Percentiles rank a stretch among this genome's conserved stretches.
These are phyloP conservation scores for Epinephelus lanceolatus DNA, from an alignment of 2,113 vertebrate genomes.

Conservation along the genomic window DNA sequence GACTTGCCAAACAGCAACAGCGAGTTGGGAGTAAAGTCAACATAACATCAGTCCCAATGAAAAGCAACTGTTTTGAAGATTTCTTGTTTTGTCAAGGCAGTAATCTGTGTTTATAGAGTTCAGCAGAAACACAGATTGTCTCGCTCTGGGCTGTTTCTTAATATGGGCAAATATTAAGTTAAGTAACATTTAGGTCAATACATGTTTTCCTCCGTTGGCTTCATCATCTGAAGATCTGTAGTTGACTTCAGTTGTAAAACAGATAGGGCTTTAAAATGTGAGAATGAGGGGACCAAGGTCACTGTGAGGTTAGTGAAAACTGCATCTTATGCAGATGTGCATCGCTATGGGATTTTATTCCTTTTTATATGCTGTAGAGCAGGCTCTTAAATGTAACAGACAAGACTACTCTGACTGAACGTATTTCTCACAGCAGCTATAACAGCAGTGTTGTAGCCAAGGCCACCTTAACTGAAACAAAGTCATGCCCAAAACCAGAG, in stretches of 20 bases:
- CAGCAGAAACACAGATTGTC: constrained; percentile 20
- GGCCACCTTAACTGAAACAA: too few relatives aligned
- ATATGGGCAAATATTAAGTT: constrained; percentile 1
- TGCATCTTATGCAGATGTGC: not conserved
- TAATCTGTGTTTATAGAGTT: constrained; percentile 1
- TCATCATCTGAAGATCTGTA: not conserved
- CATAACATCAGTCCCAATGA: not conserved
- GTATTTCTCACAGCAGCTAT: not conserved
- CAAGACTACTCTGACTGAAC: not conserved
- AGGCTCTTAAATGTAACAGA: not conserved
- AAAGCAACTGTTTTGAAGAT: constrained; percentile 3
- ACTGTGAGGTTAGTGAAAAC: not conserved
- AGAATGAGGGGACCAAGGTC: not conserved
- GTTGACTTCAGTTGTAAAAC: not conserved
- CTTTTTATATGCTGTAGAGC: not conserved
- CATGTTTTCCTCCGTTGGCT: not conserved
- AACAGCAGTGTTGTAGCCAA: too few relatives aligned
- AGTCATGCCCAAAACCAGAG: too few relatives aligned
- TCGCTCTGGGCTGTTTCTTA: constrained; percentile 6
- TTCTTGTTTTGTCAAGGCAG: constrained; percentile 3
- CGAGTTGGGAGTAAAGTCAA: not conserved
- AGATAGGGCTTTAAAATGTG: not conserved
- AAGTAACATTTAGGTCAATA: not conserved
- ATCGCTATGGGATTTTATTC: not conserved
- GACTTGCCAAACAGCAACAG: constrained; percentile 8